Conservation (phyloP, 2,113 vertebrate genomes). For the Tenebrosternarchus preto region DNA sequence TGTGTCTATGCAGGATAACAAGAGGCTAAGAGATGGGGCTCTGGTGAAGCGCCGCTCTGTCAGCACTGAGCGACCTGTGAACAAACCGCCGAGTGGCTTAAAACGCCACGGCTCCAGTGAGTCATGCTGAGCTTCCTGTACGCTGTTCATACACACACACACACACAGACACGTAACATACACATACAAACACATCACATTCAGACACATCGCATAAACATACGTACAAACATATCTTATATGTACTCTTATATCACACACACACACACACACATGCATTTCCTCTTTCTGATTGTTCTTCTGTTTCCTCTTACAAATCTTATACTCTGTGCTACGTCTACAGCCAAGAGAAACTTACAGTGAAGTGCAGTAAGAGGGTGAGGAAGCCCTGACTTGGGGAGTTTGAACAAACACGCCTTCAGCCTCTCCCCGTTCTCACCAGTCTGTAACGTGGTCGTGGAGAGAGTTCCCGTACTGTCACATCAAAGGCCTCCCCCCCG, state of each 20-base stretch:
- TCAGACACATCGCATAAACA: too few species aligned
- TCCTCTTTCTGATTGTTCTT: too few species aligned
- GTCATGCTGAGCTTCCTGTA: neutral
- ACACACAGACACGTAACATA: neutral
- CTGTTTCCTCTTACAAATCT: too few species aligned
- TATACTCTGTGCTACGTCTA: neutral
- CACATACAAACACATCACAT: too few species aligned
- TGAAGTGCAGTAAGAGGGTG: neutral
- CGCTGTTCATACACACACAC: neutral
- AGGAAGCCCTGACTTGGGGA: slow-evolving; percentile 29
- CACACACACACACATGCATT: too few species aligned
- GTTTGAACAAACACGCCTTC: slow-evolving; percentile 30
- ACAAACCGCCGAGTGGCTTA: slow-evolving; percentile 81
- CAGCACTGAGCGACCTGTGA: slow-evolving; percentile 82
- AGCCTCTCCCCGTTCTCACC: slow-evolving; percentile 43
- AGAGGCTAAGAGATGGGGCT: slow-evolving; percentile 67
- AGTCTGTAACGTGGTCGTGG: too few species aligned
- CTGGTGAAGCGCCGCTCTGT: slow-evolving; percentile 86
- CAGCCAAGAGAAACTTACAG: neutral
- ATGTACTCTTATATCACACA: too few species aligned
- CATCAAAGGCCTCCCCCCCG: slow-evolving; percentile 60
- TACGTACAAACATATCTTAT: too few species aligned
- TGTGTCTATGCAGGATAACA: slow-evolving; percentile 64
- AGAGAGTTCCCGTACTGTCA: slow-evolving; percentile 40
- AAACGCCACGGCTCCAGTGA: slow-evolving; percentile 90